These are phyloP conservation scores for Scaptomyza pallida DNA, from an alignment of 1,140 invertebrate genomes.

Conservation along the genomic window DNA sequence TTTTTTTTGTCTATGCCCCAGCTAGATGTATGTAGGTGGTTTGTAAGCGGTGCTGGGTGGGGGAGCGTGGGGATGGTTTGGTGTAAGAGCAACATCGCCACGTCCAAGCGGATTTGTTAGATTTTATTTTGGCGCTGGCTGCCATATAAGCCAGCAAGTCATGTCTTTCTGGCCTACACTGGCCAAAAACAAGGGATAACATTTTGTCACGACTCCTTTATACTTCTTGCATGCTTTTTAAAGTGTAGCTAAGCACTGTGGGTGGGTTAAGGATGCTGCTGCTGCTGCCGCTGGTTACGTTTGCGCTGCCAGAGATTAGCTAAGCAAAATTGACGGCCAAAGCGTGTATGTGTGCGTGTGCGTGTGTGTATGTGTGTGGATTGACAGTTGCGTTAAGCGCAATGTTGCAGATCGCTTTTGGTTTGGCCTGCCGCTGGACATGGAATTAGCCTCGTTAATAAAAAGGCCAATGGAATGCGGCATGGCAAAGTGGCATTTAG, in stretches of 20 bases:
- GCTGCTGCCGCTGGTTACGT: constrained; percentile 49
- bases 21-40: not conserved
- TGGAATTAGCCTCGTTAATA: constrained; percentile 75
- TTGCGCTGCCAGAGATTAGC: constrained; percentile 69
- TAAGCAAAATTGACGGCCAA: constrained; percentile 74
- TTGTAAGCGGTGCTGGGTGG: not conserved
- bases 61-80: not conserved
- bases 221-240: not conserved
- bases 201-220: too few relatives aligned
- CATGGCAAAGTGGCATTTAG: constrained; percentile 70
- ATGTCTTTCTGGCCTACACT: constrained; percentile 17
- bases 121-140: constrained; percentile 37
- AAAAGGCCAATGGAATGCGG: constrained; percentile 67
- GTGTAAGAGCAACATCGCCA: constrained; percentile 5
- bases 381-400: constrained; percentile 28
- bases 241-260: not conserved
- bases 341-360: not conserved
- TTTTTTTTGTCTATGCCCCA: constrained; percentile 14
- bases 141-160: constrained; percentile 56
- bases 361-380: constrained; percentile 4
- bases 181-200: not conserved
- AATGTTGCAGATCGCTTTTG: constrained; percentile 19
- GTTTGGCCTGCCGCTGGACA: constrained; percentile 20
- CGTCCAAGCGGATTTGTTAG: constrained; percentile 68
- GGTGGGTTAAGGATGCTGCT: constrained; percentile 10